Evolutionary conservation across 2,888 invertebrate species (phyloP), one percentile per base, ranked within the genome.

Genomic region (Eupeodes luniger): DNA sequence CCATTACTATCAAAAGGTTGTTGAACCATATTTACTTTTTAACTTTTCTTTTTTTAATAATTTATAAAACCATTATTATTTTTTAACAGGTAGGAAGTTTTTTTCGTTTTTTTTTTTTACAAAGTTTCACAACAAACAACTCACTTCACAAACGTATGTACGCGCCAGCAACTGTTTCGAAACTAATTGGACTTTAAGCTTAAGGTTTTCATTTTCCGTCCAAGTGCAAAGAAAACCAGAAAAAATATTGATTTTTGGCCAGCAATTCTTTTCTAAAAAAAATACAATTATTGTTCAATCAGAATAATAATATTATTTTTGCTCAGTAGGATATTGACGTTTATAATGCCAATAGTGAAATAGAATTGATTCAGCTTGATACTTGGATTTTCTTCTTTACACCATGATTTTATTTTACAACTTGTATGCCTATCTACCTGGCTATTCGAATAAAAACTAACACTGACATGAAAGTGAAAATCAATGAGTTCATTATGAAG

Each of bases 1-100:
- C 88, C 88, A 79, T 75, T 89, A 47, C 61, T 85, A n/a, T 81
- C 85, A 44, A 85, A 88, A 40, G 74, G 77, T 89, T 89, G 88
- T 66, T 89, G 88, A 81, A 85, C 88, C 88, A 89, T 89, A 9
- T 66, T 81, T 72, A 27, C 27, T 19, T 36, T 51, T 12, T 57
- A 19, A 57, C n/a, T 19, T 59, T 74, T 55, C 4, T 4, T 77
- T 70, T 49, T 77, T 75, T n/a, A 27, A 12, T 5, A 47, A 49
- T 12, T 49, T 47, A 79, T 64, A 9, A 57, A 4, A 57, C 27
- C 53, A 80, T 44, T 27, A 53, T 75, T 9, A 40, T 7, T 9
- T 34, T 55, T 44, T 2, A 57, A 44, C 5, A n/a, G 53, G 40
- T 62, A 36, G n/a, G 14, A 47, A 47, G 27, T 57, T 62, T 2